These are phyloP conservation scores for Epizoanthus ramosus DNA, from an alignment of 92 coral and sea anemone species.

Conservation along the genomic window DNA sequence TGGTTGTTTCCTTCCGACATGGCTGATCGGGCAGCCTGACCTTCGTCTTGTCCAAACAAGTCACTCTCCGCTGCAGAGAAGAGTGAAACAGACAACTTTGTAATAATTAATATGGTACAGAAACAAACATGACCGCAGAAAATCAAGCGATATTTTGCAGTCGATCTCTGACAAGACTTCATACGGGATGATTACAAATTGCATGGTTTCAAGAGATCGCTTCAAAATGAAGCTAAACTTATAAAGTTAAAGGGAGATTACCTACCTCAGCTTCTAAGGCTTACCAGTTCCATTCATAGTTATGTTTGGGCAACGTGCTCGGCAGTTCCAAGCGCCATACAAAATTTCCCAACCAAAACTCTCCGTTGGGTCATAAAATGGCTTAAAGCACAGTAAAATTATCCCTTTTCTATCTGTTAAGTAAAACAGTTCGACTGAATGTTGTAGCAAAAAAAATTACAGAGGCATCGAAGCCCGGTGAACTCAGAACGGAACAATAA, in stretches of 20 bases:
- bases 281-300: constrained; percentile 32
- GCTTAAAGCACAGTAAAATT: not conserved
- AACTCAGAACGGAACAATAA: constrained; percentile 71
- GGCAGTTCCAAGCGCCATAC: constrained; percentile 6
- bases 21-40: not conserved
- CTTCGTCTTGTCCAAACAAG: constrained; percentile 15
- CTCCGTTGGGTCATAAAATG: constrained; percentile 10
- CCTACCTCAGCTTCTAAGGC: constrained; percentile 12
- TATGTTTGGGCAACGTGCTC: constrained; percentile 34
- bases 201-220: not conserved
- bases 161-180: not conserved
- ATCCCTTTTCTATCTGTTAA: constrained; percentile 18
- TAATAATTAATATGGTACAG: not conserved
- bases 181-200: not conserved
- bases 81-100: not conserved
- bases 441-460: constrained; percentile 39
- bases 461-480: constrained; percentile 62
- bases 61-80: constrained; percentile 30
- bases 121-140: not conserved
- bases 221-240: not conserved
- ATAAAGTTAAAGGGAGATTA: not conserved
- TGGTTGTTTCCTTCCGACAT: constrained; percentile 44
- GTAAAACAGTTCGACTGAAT: constrained; percentile 30
- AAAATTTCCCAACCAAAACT: constrained; percentile 22
- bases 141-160: not conserved